Conservation (phyloP, 1,140 invertebrate genomes). For the Drosophila obscura region DNA sequence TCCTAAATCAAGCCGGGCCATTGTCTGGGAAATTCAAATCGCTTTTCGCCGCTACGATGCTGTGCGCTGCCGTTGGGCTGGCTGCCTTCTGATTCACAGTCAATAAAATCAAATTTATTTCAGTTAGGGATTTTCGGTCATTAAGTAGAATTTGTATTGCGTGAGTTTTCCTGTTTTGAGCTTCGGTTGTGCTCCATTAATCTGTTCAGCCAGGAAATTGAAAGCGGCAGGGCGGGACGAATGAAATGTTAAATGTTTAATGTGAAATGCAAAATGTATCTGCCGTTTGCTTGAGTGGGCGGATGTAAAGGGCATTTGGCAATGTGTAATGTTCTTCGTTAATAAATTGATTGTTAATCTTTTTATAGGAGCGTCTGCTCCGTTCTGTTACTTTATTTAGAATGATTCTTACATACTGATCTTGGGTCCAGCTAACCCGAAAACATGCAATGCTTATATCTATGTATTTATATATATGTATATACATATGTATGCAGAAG, state of each 20-base stretch:
- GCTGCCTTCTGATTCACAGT: slow-evolving; percentile 58
- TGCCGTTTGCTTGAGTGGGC: not conserved
- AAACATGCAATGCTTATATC: no score
- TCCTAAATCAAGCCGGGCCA: slow-evolving; percentile 37
- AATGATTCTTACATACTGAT: no score
- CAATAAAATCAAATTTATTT: slow-evolving; percentile 82
- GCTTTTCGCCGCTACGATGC: not conserved
- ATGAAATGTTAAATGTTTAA: not conserved
- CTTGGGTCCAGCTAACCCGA: no score
- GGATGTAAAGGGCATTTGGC: not conserved
- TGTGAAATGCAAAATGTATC: slow-evolving; percentile 29
- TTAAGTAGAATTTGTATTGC: slow-evolving; percentile 62
- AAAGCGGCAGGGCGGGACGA: slow-evolving; percentile 39
- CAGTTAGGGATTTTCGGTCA: slow-evolving; percentile 71
- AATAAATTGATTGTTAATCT: no score
- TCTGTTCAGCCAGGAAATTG: slow-evolving; percentile 71
- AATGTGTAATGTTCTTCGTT: no score
- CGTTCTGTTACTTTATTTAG: no score
- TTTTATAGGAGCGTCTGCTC: no score
- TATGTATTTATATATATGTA: no score
- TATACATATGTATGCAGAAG: no score
- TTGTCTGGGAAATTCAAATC: slow-evolving; percentile 68
- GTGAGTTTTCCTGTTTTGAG: slow-evolving; percentile 49
- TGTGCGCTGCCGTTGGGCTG: not conserved
- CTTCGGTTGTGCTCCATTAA: slow-evolving; percentile 32